Evolutionary conservation across 2,888 invertebrate genomes (phyloP).

Genomic region (Stenodera caucasica): DNA sequence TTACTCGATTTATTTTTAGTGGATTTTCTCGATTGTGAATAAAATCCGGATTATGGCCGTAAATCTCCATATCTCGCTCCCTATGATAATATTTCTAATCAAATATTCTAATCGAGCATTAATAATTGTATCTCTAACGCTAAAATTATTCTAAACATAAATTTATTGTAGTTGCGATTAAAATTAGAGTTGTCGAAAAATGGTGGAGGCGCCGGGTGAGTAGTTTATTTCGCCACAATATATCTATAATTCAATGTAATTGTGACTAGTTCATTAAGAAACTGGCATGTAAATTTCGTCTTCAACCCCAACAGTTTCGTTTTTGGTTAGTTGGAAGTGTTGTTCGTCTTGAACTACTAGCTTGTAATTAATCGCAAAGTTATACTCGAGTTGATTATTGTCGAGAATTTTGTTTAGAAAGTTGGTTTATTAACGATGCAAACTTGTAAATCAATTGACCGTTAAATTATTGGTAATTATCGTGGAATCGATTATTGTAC

Average conservation of each 20-base stretch:
- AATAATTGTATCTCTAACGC: too few species aligned
- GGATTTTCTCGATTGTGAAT: too few species aligned
- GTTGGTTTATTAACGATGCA: constrained; percentile 14
- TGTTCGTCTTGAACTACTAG: too few species aligned
- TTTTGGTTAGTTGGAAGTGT: background rate
- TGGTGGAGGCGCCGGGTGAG: background rate
- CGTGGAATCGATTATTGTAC: too few species aligned
- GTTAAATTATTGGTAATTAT: constrained; percentile 21
- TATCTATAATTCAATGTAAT: background rate
- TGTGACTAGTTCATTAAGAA: background rate
- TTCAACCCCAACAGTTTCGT: background rate
- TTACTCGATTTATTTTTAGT: too few species aligned
- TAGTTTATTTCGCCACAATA: too few species aligned
- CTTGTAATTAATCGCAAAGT: background rate
- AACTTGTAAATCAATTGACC: constrained; percentile 25
- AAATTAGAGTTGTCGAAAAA: background rate
- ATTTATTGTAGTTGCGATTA: too few species aligned
- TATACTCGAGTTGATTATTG: background rate
- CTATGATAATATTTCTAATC: too few species aligned
- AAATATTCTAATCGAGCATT: too few species aligned
- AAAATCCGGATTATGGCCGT: too few species aligned
- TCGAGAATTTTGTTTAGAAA: background rate
- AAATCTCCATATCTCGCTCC: background rate
- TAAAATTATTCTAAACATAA: too few species aligned
- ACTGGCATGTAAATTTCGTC: background rate